Evolutionary conservation across 2,888 invertebrate genomes (phyloP), one percentile per base, ranked within the genome.

Genomic region (Brachylomia viminalis): DNA sequence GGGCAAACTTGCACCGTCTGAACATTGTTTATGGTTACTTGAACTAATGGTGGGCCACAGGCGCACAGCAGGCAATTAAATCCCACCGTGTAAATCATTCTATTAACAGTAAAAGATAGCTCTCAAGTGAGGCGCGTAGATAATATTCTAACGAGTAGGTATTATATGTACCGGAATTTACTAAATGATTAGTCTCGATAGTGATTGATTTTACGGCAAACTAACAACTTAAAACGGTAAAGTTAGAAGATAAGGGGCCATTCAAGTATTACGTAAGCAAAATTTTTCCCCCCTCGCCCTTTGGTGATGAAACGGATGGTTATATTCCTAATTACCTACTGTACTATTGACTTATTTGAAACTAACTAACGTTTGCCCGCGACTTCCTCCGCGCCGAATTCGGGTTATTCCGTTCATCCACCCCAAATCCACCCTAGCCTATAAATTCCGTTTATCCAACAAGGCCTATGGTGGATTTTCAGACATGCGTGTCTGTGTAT

Each of bases 141-240:
- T 72, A 67, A 54, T 27, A 82, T 83, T 68, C 15, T 42, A 3
- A n/a, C n/a, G n/a, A n/a, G n/a, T n/a, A n/a, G n/a, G n/a, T 47
- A 52, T 38, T 15, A 38, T 33, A 56, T 15, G 20, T 13, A 69
- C 56, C 65, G 61, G 30, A 75, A 79, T 65, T 23, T 15, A 70
- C 11, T 47, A 1, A 15, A 27, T 47, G 4, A 45, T 79, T 59
- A 6, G 47, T 58, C 17, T 72, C 33, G 45, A 45, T 38, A 42
- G 2, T 30, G 8, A 77, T 23, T 58, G 52, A 54, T 59, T 64
- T 54, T 58, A 72, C 58, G 58, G 23, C 1, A 47, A 59, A 6
- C 17, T 15, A 65, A 58, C 70, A 47, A 64, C 27, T 75, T 56
- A 47, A n/a, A n/a, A 52, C 33, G 56, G 62, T 64, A 10, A 17